A percentile compares a stretch with the other conserved stretches of the same genome.
Evolutionary conservation across 2,797 vertebrate species (phyloP).

Genomic region (Molossus alvarezi): DNA sequence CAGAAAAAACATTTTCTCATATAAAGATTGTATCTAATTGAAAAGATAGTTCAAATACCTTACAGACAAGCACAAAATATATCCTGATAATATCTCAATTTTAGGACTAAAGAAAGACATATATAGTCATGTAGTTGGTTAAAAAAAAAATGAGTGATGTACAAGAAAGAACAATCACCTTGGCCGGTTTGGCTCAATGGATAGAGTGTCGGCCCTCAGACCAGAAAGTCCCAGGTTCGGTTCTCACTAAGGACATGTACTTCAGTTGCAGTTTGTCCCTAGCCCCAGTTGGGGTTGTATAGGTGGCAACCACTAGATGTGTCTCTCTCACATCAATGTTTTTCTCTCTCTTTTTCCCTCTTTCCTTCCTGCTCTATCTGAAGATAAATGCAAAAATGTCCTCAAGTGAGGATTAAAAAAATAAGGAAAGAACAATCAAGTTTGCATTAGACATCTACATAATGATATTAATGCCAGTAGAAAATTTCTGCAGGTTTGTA

Average conservation of each 20-base stretch:
- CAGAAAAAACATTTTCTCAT: not conserved
- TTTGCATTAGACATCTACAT: not conserved
- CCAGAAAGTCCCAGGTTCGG: no score
- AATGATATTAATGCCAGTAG: not conserved
- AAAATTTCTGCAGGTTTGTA: not conserved
- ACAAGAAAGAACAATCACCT: not conserved
- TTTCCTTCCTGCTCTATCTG: no score
- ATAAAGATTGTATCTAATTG: not conserved
- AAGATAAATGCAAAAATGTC: no score
- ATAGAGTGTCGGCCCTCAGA: no score
- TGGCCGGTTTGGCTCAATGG: no score
- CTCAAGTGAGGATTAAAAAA: no score
- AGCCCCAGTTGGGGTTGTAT: no score
- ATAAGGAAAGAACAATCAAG: not conserved
- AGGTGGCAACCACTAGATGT: no score
- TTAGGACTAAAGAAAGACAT: not conserved
- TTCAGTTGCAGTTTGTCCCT: no score
- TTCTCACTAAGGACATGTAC: no score
- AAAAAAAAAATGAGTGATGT: not conserved
- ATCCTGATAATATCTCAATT: not conserved
- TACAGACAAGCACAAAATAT: not conserved
- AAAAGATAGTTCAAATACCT: not conserved
- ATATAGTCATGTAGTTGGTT: not conserved
- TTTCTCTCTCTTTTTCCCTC: no score
- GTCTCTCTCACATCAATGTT: no score